Evolutionary conservation across 2,797 vertebrate genomes (phyloP).

Genomic region (Paramormyrops hopkinsi): DNA sequence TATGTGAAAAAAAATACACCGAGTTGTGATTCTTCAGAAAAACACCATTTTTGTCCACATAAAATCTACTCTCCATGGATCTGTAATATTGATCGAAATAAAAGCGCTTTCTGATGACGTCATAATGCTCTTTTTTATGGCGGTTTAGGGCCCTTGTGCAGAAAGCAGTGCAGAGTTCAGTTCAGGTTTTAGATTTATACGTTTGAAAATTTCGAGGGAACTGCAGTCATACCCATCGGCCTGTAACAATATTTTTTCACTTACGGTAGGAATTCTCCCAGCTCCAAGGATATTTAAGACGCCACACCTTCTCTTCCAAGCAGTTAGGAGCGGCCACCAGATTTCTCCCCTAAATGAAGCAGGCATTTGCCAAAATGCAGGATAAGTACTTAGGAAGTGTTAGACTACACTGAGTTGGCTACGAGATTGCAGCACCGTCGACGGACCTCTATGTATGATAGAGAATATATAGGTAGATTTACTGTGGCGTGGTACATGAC

Average conservation of each 20-base stretch:
- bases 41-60: neutral
- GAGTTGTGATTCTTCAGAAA: neutral
- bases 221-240: slow-evolving; percentile 1
- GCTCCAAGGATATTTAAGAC: neutral
- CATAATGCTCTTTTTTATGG: neutral
- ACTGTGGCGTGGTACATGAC: neutral
- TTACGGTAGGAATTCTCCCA: neutral
- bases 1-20: neutral
- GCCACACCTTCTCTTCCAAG: neutral
- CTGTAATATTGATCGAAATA: neutral
- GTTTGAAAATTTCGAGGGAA: neutral
- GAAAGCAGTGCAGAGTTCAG: neutral
- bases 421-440: neutral
- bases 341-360: neutral
- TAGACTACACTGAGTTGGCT: neutral
- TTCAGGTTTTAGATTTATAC: neutral
- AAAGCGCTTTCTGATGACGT: neutral
- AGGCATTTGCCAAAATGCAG: neutral
- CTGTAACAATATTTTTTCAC: slow-evolving; percentile 4
- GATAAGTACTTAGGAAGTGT: neutral
- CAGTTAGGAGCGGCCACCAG: neutral
- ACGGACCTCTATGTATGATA: neutral
- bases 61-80: neutral
- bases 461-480: neutral
- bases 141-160: neutral